Evolutionary conservation across 2,797 vertebrate genomes (phyloP), one percentile per base, ranked within the genome.

Genomic region (Todus mexicanus): DNA sequence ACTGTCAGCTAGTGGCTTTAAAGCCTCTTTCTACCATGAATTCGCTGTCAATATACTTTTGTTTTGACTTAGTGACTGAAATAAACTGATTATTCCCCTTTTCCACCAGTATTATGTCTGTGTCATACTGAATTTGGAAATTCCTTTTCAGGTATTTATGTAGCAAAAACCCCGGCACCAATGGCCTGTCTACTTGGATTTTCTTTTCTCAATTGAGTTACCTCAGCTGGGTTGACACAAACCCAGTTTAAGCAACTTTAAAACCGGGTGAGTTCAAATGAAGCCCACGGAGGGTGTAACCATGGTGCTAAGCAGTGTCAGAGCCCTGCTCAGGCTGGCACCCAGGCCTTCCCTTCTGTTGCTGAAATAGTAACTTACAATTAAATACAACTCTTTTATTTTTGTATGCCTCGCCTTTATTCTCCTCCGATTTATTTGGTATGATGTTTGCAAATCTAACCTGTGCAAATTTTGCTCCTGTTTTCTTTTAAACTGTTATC

Each of bases 121-220:
- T 94, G 92, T 94, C 94, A 90, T 43, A 83, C 78, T 64, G 92
- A 84, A 95, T 96, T 96, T 96, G 72, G 84, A 94, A 92, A 93
- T 94, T 94, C 71, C 93, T 80, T 94, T 95, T 96, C 90, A 94
- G 93, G 90, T 96, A 94, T 90, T 93, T 92, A 90, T 95, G 72
- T 65, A 94, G 90, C 78, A 92, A 93, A 94, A 94, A 25, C 3
- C 61, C 45, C 57, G 65, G 86, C 38, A 94, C 88, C 93, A 92
- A 90, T 92, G 74, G 50, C 54, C 92, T 94, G 94, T 93, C 94
- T 82, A 45, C 71, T 92, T 89, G 81, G 53, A 93, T 96, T 89
- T 94, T 90, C 77, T 84, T 59, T 60, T 71, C 86, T 71, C 64
- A 43, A 69, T 61, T 86, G 86, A 95, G 88, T 92, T 93, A 75